Percentiles rank a stretch among this genome's conserved stretches.
These are phyloP conservation scores for Decapterus maruadsi DNA, from an alignment of 2,797 vertebrate genomes.

Conservation along the genomic window DNA sequence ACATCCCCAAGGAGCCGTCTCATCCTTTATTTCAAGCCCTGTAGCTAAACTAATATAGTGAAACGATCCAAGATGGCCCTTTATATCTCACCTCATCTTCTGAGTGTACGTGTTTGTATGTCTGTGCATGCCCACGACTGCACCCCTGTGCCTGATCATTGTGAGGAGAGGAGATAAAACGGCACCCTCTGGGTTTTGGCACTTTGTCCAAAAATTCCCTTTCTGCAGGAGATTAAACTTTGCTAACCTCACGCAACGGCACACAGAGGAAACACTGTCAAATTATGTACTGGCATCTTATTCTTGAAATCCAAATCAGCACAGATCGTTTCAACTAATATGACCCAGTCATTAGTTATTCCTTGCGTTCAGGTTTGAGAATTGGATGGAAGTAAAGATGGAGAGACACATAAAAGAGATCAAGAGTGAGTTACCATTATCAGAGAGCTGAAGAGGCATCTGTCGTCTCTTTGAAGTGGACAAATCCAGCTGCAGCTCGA, in stretches of 20 bases:
- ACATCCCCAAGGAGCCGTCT: slow-evolving; percentile 64
- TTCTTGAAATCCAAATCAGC: background rate
- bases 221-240: slow-evolving; percentile 24
- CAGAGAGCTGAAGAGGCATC: slow-evolving; percentile 19
- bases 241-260: slow-evolving; percentile 13
- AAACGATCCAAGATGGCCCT: slow-evolving; percentile 50
- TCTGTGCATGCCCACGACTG: slow-evolving; percentile 4
- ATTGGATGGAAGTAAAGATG: background rate
- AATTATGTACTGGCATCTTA: background rate
- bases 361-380: background rate
- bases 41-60: slow-evolving; percentile 68
- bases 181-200: slow-evolving; percentile 15
- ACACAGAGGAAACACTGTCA: background rate
- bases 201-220: slow-evolving; percentile 17
- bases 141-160: slow-evolving; percentile 41
- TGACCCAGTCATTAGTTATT: background rate
- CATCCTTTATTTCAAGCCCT: slow-evolving; percentile 64
- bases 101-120: slow-evolving; percentile 22
- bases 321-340: background rate
- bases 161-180: slow-evolving; percentile 40
- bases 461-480: slow-evolving; percentile 26
- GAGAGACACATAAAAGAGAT: background rate
- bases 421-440: background rate
- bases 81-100: slow-evolving; percentile 58
- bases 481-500: slow-evolving; percentile 19